phyloP scores from a whole-genome alignment of 2,797 vertebrate genomes.

The Clarias laeviceps region DNA sequence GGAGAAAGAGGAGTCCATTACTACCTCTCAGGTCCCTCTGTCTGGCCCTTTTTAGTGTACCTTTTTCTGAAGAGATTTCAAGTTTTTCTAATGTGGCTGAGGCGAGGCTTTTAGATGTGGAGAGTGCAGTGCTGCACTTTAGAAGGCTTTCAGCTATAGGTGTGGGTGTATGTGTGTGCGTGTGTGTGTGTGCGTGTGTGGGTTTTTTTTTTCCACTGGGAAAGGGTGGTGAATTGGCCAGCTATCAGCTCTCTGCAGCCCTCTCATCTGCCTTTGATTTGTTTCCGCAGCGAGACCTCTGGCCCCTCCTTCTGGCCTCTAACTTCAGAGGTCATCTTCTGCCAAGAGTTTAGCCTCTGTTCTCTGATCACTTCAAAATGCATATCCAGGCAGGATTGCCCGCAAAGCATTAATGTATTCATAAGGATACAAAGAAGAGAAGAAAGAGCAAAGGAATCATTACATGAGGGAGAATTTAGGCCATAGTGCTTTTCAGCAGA shows the following conservation, averaged over 20 bases:
- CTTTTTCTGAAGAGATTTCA: constrained; percentile 65
- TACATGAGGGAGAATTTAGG: constrained; percentile 29
- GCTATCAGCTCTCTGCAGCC: constrained; percentile 74
- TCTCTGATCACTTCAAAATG: constrained; percentile 52
- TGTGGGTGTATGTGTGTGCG: constrained; percentile 46
- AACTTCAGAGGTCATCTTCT: constrained; percentile 52
- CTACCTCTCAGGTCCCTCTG: constrained; percentile 43
- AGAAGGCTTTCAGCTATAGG: constrained; percentile 63
- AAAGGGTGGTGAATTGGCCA: constrained; percentile 63
- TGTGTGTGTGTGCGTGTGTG: constrained; percentile 48
- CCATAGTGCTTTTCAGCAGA: constrained; percentile 16
- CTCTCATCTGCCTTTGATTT: constrained; percentile 69
- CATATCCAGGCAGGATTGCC: constrained; percentile 38
- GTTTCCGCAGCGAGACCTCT: constrained; percentile 45
- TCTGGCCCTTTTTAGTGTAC: constrained; percentile 54
- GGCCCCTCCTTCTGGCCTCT: constrained; percentile 22
- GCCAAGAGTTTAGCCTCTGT: constrained; percentile 48
- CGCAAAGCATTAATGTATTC: constrained; percentile 41
- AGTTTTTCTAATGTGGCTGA: constrained; percentile 61
- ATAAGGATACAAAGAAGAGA: constrained; percentile 32
- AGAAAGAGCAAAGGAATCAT: constrained; percentile 19
- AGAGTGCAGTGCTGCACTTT: constrained; percentile 65
- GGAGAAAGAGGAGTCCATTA: constrained; percentile 42
- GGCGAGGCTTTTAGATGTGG: constrained; percentile 61
- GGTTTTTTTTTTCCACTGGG: constrained; percentile 50